Percentiles rank a stretch among this genome's conserved stretches.
Conservation (phyloP, 2,113 vertebrate genomes). For the Macheiramphus alcinus region DNA sequence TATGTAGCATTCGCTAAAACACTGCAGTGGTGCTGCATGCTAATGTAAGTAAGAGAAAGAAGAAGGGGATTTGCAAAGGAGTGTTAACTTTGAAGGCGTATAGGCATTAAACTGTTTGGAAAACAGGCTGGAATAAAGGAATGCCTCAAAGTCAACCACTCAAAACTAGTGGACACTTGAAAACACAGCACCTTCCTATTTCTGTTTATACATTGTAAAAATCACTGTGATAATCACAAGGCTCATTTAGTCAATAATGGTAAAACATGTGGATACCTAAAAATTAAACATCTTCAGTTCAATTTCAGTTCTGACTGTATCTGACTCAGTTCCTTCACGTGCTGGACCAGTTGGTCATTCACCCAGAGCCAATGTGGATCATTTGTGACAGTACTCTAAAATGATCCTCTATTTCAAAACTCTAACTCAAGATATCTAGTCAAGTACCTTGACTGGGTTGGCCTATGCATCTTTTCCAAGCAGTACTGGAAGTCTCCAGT, state of each 20-base stretch:
- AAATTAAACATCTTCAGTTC: not conserved
- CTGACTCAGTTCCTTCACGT: not conserved
- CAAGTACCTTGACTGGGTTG: not conserved
- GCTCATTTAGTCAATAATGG: not conserved
- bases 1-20: not conserved
- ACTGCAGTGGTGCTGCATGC: not conserved
- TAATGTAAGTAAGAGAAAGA: not conserved
- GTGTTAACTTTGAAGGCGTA: not conserved
- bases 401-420: not conserved
- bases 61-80: not conserved
- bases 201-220: not conserved
- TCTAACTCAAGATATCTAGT: not conserved
- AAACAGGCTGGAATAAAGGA: not conserved
- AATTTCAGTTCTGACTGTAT: not conserved
- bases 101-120: not conserved
- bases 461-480: not conserved
- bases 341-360: not conserved
- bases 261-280: not conserved
- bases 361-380: not conserved
- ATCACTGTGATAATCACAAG: not conserved
- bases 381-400: not conserved
- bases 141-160: not conserved
- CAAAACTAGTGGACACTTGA: not conserved
- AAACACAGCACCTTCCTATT: not conserved
- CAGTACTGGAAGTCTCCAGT: not conserved